Conservation (phyloP, 2,888 invertebrate species). For the Acleris laterana region DNA sequence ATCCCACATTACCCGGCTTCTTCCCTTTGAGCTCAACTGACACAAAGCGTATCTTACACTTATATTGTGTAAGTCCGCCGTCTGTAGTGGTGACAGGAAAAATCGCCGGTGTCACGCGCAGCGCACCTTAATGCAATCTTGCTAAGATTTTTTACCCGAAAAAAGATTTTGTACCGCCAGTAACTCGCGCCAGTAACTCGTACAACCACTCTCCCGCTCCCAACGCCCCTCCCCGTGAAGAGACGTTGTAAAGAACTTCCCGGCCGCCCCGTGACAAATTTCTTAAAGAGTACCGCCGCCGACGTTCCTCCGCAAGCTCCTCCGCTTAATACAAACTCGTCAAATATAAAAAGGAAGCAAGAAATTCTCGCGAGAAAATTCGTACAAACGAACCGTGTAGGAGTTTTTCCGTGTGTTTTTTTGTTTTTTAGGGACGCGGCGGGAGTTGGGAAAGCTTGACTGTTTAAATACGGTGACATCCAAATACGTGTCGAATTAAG, state of each 20-base stretch:
- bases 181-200: conserved; percentile 34
- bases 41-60: too few relatives aligned
- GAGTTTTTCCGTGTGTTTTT: conserved; percentile 36
- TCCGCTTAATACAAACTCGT: conserved; percentile 44
- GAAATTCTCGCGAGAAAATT: conserved; percentile 38
- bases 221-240: conserved; percentile 38
- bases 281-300: conserved; percentile 52
- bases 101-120: too few relatives aligned
- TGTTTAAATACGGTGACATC: too few relatives aligned
- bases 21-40: too few relatives aligned
- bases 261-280: conserved; percentile 51
- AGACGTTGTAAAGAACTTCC: conserved; percentile 45
- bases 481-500: too few relatives aligned
- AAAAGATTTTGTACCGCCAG: neutral
- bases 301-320: conserved; percentile 41
- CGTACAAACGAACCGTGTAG: conserved; percentile 39
- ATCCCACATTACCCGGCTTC: too few relatives aligned
- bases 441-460: neutral
- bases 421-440: conserved; percentile 10
- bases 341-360: conserved; percentile 43
- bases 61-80: too few relatives aligned
- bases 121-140: too few relatives aligned
- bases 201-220: conserved; percentile 11
- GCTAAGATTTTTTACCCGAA: too few relatives aligned
- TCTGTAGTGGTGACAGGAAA: too few relatives aligned